Evolutionary conservation across 2,888 invertebrate species (phyloP).

Genomic region (Zygothrica quintamaculata): DNA sequence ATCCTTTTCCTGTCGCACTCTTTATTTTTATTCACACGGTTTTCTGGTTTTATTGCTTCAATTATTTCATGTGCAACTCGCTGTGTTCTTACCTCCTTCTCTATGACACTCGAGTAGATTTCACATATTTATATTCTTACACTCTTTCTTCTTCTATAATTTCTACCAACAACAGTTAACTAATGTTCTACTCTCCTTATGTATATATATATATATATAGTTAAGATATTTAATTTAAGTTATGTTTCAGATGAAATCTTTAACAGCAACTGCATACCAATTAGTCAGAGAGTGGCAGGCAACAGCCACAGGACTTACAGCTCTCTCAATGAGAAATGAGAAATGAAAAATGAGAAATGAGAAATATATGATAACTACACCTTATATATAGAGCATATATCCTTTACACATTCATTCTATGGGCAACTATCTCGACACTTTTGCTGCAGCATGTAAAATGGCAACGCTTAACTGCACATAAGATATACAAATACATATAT

Average conservation of each 20-base stretch:
- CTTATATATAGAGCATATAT: conserved; percentile 7
- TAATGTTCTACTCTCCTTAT: too few species aligned
- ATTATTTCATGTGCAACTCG: conserved; percentile 64
- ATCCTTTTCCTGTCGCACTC: conserved; percentile 13
- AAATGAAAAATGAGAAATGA: not conserved
- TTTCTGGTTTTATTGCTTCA: conserved; percentile 72
- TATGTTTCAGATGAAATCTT: too few species aligned
- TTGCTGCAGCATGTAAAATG: conserved; percentile 26
- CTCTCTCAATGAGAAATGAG: not conserved
- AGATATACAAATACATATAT: conserved; percentile 39
- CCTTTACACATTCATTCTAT: conserved; percentile 18
- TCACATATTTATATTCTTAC: conserved; percentile 46
- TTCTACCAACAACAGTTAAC: too few species aligned
- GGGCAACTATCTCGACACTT: conserved; percentile 38
- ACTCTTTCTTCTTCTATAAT: not conserved
- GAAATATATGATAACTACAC: not conserved
- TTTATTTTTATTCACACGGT: conserved; percentile 67
- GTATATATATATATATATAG: too few species aligned
- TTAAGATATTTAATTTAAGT: too few species aligned
- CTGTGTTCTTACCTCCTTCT: conserved; percentile 3
- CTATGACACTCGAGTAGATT: conserved; percentile 50
- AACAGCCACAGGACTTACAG: conserved; percentile 24
- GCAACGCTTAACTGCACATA: conserved; percentile 67
- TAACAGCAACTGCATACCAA: conserved; percentile 37
- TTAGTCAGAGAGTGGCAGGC: conserved; percentile 37